These are phyloP conservation scores for Mastomys natalensis DNA, from an alignment of 2,113 vertebrate genomes.

Conservation along the genomic window DNA sequence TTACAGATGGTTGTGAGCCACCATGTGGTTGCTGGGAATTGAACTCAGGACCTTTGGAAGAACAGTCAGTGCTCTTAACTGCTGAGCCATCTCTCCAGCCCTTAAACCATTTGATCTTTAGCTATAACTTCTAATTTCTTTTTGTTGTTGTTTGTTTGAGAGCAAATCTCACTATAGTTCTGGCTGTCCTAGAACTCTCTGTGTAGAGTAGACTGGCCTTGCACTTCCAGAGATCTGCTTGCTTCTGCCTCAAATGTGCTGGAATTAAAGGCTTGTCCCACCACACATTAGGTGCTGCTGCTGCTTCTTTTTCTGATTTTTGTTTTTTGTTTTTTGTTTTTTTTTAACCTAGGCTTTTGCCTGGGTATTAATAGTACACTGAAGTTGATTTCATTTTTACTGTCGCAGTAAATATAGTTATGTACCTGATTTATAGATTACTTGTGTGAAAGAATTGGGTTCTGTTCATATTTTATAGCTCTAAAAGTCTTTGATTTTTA, in stretches of 20 bases:
- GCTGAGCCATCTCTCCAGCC: no score
- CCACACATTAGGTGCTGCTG: not conserved
- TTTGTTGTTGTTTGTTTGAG: constrained; percentile 2
- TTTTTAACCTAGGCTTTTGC: constrained; percentile 35
- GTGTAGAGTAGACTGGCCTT: not conserved
- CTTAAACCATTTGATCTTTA: constrained; percentile 36
- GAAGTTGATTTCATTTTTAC: constrained; percentile 53
- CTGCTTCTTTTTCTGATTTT: no score
- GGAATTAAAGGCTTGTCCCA: not conserved
- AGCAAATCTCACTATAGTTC: not conserved
- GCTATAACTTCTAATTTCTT: constrained; percentile 27
- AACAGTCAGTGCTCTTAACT: no score
- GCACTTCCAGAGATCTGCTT: not conserved
- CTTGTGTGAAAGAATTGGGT: not conserved
- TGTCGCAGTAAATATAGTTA: constrained; percentile 1
- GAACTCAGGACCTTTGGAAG: no score
- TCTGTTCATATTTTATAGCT: constrained; percentile 29
- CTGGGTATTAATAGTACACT: constrained; percentile 32
- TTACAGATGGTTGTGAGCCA: no score
- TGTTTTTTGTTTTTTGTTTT: not conserved
- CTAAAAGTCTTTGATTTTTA: constrained; percentile 29
- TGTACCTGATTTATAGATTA: constrained; percentile 6
- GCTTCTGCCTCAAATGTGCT: not conserved
- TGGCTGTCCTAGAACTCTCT: not conserved
- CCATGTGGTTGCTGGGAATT: no score